Percentiles rank a stretch among this genome's conserved stretches.
Evolutionary conservation across 1,140 invertebrate species (phyloP).

Genomic region (Pteromalus puparum): DNA sequence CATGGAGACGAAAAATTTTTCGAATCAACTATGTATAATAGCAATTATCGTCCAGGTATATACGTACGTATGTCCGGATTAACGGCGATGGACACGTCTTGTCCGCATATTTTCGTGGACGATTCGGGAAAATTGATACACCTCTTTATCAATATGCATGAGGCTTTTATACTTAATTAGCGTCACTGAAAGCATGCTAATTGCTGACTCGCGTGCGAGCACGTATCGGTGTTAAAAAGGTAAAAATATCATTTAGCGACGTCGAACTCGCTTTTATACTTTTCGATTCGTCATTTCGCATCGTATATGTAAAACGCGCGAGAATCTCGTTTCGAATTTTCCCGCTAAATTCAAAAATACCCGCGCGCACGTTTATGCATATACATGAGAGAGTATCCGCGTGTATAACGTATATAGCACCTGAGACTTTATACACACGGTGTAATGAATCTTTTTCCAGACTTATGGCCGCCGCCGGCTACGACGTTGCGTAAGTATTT

Average conservation of each 20-base stretch:
- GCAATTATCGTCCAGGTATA: neutral
- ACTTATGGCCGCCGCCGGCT: neutral
- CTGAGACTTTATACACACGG: neutral
- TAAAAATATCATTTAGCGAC: neutral
- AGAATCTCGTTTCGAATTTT: neutral
- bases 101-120: neutral
- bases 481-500: neutral
- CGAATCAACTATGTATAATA: neutral
- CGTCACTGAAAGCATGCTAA: neutral
- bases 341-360: neutral
- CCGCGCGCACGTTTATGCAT: too few relatives aligned
- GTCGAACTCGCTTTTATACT: too few relatives aligned
- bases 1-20: neutral
- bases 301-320: neutral
- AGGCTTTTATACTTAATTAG: constrained; percentile 4
- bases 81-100: neutral
- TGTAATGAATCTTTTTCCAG: neutral
- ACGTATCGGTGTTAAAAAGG: neutral
- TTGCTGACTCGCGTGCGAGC: neutral
- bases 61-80: neutral
- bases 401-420: too few relatives aligned
- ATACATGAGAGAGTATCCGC: too few relatives aligned
- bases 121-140: neutral
- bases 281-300: neutral
- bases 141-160: neutral